phyloP scores from a whole-genome alignment of 2,113 vertebrate genomes.

The Xiphorhynchus elegans region DNA sequence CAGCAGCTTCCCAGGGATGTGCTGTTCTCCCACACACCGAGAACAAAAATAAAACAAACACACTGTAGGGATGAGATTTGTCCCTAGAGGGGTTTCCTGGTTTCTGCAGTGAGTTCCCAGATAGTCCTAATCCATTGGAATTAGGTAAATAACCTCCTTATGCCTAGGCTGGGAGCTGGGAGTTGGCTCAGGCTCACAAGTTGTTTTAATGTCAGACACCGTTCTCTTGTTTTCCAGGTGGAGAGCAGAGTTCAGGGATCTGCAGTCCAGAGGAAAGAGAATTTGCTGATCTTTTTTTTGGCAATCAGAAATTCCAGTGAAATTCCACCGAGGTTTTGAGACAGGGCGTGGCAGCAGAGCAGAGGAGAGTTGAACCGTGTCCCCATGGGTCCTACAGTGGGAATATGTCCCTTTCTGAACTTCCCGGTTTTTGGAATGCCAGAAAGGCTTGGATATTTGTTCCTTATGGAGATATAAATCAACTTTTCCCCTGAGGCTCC shows the following conservation, averaged over 20 bases:
- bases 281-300: not conserved
- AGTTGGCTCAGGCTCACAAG: rapidly evolving
- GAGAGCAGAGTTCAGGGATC: not conserved
- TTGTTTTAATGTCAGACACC: rapidly evolving
- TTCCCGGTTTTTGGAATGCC: not conserved
- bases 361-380: not conserved
- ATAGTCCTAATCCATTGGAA: rapidly evolving
- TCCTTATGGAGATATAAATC: not conserved
- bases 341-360: not conserved
- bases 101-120: not conserved
- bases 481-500: not conserved
- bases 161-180: not conserved
- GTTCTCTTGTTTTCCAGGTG: not conserved
- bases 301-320: not conserved
- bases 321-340: not conserved
- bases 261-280: not conserved
- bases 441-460: not conserved
- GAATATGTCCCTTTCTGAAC: not conserved
- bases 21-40: rapidly evolving
- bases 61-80: not conserved
- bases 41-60: rapidly evolving
- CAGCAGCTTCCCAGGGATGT: not conserved
- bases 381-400: not conserved
- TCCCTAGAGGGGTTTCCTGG: not conserved
- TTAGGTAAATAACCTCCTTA: rapidly evolving